Evolutionary conservation across 2,797 vertebrate species (phyloP).

Genomic region (Myotis myotis): DNA sequence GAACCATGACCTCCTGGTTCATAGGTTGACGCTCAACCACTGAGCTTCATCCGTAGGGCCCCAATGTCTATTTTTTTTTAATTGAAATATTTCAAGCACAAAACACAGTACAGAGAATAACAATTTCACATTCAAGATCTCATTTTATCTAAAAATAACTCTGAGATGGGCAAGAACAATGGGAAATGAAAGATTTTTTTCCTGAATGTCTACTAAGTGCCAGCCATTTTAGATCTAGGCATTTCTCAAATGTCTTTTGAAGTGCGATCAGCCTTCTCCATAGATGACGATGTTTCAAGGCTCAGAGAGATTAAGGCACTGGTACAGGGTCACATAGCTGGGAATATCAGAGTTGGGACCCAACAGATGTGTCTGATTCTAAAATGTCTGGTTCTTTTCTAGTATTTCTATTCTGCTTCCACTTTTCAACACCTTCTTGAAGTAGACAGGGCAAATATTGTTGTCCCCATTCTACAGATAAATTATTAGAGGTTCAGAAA

Average conservation of each 20-base stretch:
- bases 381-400: background rate
- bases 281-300: background rate
- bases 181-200: background rate
- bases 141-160: conserved; percentile 17
- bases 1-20: too few species aligned
- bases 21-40: too few species aligned
- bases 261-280: background rate
- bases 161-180: background rate
- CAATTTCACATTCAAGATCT: background rate
- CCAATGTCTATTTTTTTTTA: background rate
- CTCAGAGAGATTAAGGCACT: background rate
- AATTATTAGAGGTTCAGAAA: background rate
- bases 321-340: background rate
- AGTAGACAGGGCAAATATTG: background rate
- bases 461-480: background rate
- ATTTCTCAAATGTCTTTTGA: background rate
- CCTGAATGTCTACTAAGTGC: background rate
- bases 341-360: background rate
- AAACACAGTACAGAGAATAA: background rate
- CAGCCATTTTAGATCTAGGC: background rate
- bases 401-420: background rate
- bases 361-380: background rate
- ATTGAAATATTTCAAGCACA: conserved; percentile 31
- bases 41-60: too few species aligned
- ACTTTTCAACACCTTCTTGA: background rate